Base-by-base conservation (phyloP, 2,113 vertebrate species). In the Bungarus multicinctus region DNA sequence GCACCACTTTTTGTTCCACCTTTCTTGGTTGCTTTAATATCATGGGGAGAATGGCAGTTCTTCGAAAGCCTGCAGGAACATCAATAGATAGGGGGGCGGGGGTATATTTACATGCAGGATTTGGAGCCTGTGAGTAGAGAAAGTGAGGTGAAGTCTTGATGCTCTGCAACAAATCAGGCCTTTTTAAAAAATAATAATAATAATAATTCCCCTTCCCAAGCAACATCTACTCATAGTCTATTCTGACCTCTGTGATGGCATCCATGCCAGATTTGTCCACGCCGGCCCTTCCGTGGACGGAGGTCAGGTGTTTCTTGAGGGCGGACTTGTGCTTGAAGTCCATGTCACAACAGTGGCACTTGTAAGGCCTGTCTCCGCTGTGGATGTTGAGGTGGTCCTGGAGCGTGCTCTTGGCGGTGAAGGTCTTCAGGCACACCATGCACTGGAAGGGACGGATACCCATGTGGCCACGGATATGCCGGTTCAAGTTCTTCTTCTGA, bases 311-410 rank as follows among this genome's bases (percentile, higher is more conserved):
- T 92, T 98, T 98, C 96, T 98, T 98, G 45, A 99, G 97, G 92
- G 97, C 98, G 74, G 98, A 97, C 85, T 98, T 99, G 95, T 98
- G 98, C 74, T 98, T 98, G 25, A 98, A 98, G 96, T 98, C 98
- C 97, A 98, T 97, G 92, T 98, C 97, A 52, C 98, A 98, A 92
- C 98, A 98, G 53, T 97, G 98, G 54, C 98, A 98, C 93, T 98
- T 98, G 93, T 98, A 98, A 10, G 98, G 98, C 43, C 97, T 97
- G 94, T 98, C 97, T 1, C 98, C 98, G 0, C 98, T 98, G 95
- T 98, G 98, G 93, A 99, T 98, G 85, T 98, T 98, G 64, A 99
- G 95, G 94, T 99, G 98, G 93, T 98, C 98, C 96, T 98, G 98
- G 12, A 99, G 97, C 0, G 97, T 98, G 53, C 98, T 98, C 94